Evolutionary conservation across 1,140 invertebrate genomes (phyloP).

Genomic region (Contarinia nasturtii): DNA sequence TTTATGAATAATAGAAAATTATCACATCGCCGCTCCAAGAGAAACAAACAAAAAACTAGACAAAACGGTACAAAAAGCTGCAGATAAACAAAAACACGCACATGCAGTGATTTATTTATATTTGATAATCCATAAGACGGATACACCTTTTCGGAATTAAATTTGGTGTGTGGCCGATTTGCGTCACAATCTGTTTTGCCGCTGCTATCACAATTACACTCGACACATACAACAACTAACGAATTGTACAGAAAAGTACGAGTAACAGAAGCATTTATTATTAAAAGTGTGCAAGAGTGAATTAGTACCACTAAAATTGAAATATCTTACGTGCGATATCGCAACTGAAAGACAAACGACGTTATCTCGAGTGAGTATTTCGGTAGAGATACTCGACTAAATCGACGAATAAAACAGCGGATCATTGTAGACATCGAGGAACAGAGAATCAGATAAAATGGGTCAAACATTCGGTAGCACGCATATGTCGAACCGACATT

Average conservation of each 20-base stretch:
- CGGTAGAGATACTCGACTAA: too few species aligned
- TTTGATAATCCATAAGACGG: background rate
- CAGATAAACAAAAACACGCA: background rate
- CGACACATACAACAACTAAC: background rate
- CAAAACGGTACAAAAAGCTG: background rate
- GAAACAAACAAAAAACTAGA: background rate
- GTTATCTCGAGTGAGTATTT: background rate
- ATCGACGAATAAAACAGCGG: background rate
- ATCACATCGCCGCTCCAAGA: background rate
- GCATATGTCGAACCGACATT: background rate
- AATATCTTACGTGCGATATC: background rate
- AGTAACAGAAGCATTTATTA: too few species aligned
- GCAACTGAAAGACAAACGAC: background rate
- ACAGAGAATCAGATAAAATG: background rate
- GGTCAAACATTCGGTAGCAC: constrained; percentile 3
- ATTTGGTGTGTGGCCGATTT: background rate
- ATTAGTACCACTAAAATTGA: background rate
- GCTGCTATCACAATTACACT: too few species aligned
- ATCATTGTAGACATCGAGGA: background rate
- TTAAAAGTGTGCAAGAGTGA: background rate
- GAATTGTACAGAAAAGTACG: background rate
- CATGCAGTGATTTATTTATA: background rate
- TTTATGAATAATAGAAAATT: too few species aligned
- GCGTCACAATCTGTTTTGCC: background rate
- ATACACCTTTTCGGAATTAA: background rate